Base-by-base conservation (phyloP, 2,888 invertebrate species). In the Mycalesis mineus region DNA sequence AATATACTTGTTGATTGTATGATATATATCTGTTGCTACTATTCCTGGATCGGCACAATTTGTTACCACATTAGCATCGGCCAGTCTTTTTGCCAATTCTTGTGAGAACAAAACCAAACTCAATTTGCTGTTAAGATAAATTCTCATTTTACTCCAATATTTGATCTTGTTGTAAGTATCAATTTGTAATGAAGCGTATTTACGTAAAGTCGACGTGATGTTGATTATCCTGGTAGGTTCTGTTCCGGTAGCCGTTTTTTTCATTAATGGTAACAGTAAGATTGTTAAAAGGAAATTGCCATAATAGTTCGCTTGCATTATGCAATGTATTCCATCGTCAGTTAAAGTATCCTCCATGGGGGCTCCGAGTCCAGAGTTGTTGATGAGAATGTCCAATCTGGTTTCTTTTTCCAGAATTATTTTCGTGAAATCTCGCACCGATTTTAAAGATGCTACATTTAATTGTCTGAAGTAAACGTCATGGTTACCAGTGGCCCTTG, bases 281-380 rank as follows among this genome's bases (percentile, higher is more conserved):
- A 97, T 94, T 0, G 97, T 97, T 29, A 98, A 87, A 33, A 98
- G 88, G 76, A 98, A 98, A 22, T 96, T 95, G 0, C 98, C 98
- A 77, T 95, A 96, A 71, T 97, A 95, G 78, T 98, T 98, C 2
- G 97, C 95, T 39, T 95, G 97, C 94, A 97, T 96, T 5, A 95
- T 95, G 63, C 93, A 83, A 75, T 97, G 96, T 59, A 98, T 81
- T 0, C 95, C 95, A 71, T 97, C 97, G 67, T 92, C 92, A 29
- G 95, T 94, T 57, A 91, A 83, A 2, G 58, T 60, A 1, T 75
- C 91, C 5, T 79, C 82, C n/a, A n/a, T n/a, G 7, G 33, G 33
- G 7, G 7, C 9, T 7, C 33, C 5, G 2, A 33, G 1, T 2
- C 33, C 33, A 33, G 33, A 7, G 9, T 7, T 33, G 7, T 33